Evolutionary conservation across 2,888 invertebrate species (phyloP).

Genomic region (Gymnoscelis rufifasciata): DNA sequence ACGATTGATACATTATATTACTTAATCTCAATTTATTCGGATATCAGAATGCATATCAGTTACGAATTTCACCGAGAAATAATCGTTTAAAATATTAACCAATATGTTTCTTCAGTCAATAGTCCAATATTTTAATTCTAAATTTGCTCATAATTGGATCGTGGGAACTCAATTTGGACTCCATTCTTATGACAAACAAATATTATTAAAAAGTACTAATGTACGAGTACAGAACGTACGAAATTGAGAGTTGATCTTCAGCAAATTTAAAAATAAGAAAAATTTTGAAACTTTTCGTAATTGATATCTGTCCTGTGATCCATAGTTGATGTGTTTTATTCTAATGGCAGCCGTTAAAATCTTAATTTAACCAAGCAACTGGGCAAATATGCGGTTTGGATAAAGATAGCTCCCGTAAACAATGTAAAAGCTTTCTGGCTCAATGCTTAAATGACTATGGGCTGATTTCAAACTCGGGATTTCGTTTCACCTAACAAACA

Average conservation of each 20-base stretch:
- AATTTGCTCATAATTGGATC: too few relatives aligned
- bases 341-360: constrained; percentile 10
- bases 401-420: constrained; percentile 16
- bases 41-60: neutral
- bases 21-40: neutral
- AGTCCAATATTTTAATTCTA: too few relatives aligned
- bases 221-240: too few relatives aligned
- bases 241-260: too few relatives aligned
- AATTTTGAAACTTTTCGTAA: neutral
- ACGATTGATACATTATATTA: constrained; percentile 4
- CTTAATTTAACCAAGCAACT: constrained; percentile 17
- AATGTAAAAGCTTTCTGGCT: constrained; percentile 17
- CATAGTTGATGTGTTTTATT: neutral
- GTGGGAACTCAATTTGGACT: too few relatives aligned
- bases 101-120: neutral
- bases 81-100: too few relatives aligned
- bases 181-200: too few relatives aligned
- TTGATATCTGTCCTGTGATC: neutral
- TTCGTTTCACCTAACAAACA: neutral
- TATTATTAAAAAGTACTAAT: too few relatives aligned
- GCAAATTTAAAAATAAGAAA: too few relatives aligned
- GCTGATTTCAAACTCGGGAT: neutral
- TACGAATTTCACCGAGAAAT: too few relatives aligned
- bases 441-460: constrained; percentile 9
- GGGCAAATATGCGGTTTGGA: constrained; percentile 10